Evolutionary conservation across 2,797 vertebrate species (phyloP).

Genomic region (Masticophis lateralis): DNA sequence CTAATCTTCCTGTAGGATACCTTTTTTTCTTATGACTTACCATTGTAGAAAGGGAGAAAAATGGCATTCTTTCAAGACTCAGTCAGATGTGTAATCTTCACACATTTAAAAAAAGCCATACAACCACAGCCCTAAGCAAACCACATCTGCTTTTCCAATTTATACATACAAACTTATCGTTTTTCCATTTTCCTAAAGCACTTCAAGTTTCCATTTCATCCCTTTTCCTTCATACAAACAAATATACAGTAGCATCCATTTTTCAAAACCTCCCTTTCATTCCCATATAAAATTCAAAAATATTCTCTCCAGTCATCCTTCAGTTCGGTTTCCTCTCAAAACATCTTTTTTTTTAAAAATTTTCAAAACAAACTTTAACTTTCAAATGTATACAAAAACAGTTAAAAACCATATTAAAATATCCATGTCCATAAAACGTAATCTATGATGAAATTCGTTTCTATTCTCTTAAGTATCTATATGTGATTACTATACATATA

Average conservation of each 20-base stretch:
- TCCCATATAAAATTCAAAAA: not conserved
- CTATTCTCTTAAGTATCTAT: too few relatives aligned
- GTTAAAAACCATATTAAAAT: too few relatives aligned
- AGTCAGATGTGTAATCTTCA: not conserved
- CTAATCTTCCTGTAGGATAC: not conserved
- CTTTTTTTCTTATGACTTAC: not conserved
- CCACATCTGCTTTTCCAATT: not conserved
- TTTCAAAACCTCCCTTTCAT: not conserved
- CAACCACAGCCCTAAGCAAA: not conserved
- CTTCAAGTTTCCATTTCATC: not conserved
- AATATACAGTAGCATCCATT: not conserved
- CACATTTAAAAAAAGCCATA: not conserved
- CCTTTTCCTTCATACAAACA: not conserved
- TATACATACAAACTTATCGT: not conserved
- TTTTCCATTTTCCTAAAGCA: not conserved
- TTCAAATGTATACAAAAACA: too few relatives aligned
- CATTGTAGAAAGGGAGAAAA: not conserved
- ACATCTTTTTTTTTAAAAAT: not conserved
- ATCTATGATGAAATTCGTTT: too few relatives aligned
- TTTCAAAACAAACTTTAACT: too few relatives aligned
- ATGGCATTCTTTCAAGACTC: not conserved
- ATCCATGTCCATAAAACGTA: too few relatives aligned
- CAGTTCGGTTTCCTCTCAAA: not conserved
- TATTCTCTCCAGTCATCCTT: not conserved
- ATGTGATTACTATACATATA: too few relatives aligned